Percentiles rank a stretch among this genome's conserved stretches.
Evolutionary conservation across 2,113 vertebrate species (phyloP).

Genomic region (Melanotaenia duboulayi): DNA sequence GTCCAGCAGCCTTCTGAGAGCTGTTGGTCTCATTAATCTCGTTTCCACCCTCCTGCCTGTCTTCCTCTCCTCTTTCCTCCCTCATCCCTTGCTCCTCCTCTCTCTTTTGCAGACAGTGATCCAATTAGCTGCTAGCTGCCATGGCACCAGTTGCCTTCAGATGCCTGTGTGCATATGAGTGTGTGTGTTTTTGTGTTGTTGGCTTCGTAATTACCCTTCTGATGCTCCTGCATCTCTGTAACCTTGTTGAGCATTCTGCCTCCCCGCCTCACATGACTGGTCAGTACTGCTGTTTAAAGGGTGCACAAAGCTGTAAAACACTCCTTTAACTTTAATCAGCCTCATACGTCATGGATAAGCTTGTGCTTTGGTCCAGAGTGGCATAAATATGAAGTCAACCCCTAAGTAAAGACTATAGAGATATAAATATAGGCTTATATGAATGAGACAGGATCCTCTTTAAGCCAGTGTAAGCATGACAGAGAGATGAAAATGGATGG

Average conservation of each 20-base stretch:
- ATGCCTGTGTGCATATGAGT: constrained; percentile 49
- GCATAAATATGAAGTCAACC: too few species aligned
- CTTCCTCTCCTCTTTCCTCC: constrained; percentile 45
- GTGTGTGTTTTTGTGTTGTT: constrained; percentile 36
- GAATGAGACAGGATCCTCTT: background rate
- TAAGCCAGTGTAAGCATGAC: background rate
- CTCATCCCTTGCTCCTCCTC: constrained; percentile 68
- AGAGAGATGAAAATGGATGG: background rate
- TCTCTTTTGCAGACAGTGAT: constrained; percentile 79
- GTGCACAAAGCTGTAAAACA: constrained; percentile 23
- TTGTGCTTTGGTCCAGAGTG: background rate
- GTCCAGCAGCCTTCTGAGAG: constrained; percentile 60
- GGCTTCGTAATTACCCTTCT: constrained; percentile 56
- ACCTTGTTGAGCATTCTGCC: constrained; percentile 59
- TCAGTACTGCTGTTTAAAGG: constrained; percentile 39
- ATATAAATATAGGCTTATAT: too few species aligned
- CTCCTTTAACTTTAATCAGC: constrained; percentile 35
- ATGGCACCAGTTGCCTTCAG: constrained; percentile 76
- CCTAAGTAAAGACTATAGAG: too few species aligned
- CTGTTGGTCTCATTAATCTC: constrained; percentile 70
- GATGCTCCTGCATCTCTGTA: constrained; percentile 57
- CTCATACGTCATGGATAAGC: constrained; percentile 20
- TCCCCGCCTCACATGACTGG: constrained; percentile 33
- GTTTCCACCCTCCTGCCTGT: constrained; percentile 58
- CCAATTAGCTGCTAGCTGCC: constrained; percentile 81